Base-by-base conservation (phyloP, 2,888 invertebrate species). In the Drosophila ezoana region DNA sequence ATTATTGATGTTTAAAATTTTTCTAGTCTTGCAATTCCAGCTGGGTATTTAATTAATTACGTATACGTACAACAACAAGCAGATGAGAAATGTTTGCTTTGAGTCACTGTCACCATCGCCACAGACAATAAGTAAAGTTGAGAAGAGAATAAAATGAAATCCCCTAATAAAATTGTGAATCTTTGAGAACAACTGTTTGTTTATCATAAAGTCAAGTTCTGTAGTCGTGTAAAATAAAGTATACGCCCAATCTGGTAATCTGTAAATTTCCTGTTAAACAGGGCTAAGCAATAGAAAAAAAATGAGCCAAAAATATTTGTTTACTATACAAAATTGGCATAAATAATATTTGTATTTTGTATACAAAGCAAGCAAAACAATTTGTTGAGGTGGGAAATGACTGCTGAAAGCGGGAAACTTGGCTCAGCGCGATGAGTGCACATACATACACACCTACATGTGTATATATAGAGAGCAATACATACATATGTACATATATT, bases 311-410 rank as follows among this genome's bases (percentile, higher is more conserved):
- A 76, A 62, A 66, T 62, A 77, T 62, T 59, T 77, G 74, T 77
- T 74, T 77, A 59, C 74, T 52, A 72, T 59, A 47, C 49, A 54
- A 64, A 61, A 58, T 56, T 76, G 72, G 44, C 61, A 59, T 56
- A 59, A 56, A 65, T 52, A 61, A 11, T 18, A 35, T 16, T 45
- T 43, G 37, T 48, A 28, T 43, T 33, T 32, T 58, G 57, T 43
- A 44, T 23, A 51, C 43, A 71, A 52, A 54, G 45, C 43, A 33
- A 45, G 18, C 10, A 40, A 57, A 38, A 1, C 47, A 33, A 16
- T 48, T 13, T 28, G 1, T 28, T 18, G 41, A 13, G 51, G 33
- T 38, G 49, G 44, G 33, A 20, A 54, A 41, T 35, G 16, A 23
- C 43, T 58, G 44, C 18, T 28, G 37, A 44, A 65, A 48, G 33